Evolutionary conservation across 2,888 invertebrate species (phyloP).

Genomic region (Morpho helenor): DNA sequence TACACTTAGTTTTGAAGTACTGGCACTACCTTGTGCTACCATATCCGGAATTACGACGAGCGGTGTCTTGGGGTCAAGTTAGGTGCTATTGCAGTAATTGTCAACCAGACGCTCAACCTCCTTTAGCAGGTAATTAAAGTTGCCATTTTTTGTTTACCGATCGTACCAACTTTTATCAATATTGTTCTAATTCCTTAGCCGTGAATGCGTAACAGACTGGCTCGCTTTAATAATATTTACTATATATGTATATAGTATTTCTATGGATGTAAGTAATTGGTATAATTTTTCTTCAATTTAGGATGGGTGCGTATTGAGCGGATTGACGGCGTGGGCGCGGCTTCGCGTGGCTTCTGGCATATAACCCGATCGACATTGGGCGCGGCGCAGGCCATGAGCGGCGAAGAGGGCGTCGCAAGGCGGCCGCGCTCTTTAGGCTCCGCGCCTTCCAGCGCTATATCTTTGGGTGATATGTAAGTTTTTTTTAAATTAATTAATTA

Average conservation of each 20-base stretch:
- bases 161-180: no score
- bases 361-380: slow-evolving; percentile 53
- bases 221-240: no score
- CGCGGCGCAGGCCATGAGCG: slow-evolving; percentile 42
- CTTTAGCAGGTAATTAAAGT: slow-evolving; percentile 45
- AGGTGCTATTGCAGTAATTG: slow-evolving; percentile 58
- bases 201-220: no score
- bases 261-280: not conserved
- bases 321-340: slow-evolving; percentile 50
- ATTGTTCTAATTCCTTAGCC: no score
- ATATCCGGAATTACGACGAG: slow-evolving; percentile 55
- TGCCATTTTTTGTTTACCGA: no score
- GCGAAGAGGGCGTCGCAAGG: slow-evolving; percentile 31
- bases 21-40: slow-evolving; percentile 58
- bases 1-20: slow-evolving; percentile 60
- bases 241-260: no score
- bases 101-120: slow-evolving; percentile 45
- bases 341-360: slow-evolving; percentile 57
- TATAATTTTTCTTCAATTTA: slow-evolving; percentile 22
- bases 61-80: slow-evolving; percentile 61
- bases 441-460: slow-evolving; percentile 35
- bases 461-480: slow-evolving; percentile 50
- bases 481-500: not conserved
- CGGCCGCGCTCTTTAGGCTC: slow-evolving; percentile 45
- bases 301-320: slow-evolving; percentile 71